phyloP scores from a whole-genome alignment of 2,113 vertebrate genomes.

The Uria aalge region DNA sequence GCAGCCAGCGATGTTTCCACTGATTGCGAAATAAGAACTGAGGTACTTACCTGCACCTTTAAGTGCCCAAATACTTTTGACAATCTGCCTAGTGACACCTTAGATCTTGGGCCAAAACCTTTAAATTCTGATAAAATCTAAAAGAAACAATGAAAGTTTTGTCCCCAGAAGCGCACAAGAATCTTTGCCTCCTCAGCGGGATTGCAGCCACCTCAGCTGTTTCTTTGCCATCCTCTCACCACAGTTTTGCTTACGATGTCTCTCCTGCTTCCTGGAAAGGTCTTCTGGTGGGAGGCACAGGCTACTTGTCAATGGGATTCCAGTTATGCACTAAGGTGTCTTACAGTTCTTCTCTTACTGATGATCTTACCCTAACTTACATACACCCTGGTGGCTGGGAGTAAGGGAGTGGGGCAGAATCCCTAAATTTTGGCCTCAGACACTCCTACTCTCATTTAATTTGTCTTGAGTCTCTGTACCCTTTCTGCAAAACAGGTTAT shows the following conservation, averaged over 20 bases:
- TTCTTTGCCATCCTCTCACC: neutral
- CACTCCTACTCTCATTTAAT: neutral
- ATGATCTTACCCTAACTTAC: neutral
- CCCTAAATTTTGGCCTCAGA: neutral
- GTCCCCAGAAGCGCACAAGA: neutral
- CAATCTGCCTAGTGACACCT: neutral
- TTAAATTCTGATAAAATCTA: neutral
- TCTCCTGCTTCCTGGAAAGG: neutral
- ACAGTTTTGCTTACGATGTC: neutral
- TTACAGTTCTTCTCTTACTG: neutral
- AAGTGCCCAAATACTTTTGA: neutral
- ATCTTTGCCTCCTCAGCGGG: neutral
- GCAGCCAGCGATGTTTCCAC: neutral
- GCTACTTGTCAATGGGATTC: neutral
- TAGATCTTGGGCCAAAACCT: neutral
- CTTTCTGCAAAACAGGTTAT: neutral
- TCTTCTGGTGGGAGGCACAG: neutral
- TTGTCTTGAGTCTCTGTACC: neutral
- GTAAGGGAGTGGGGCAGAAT: neutral
- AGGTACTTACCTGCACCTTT: neutral
- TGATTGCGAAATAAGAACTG: neutral
- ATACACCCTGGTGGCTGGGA: accelerated
- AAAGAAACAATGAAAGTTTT: neutral
- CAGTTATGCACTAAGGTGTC: neutral
- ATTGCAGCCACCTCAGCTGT: neutral